Evolutionary conservation across 1,140 invertebrate species (phyloP), one percentile per base, ranked within the genome.

Genomic region (Argopecten irradians): DNA sequence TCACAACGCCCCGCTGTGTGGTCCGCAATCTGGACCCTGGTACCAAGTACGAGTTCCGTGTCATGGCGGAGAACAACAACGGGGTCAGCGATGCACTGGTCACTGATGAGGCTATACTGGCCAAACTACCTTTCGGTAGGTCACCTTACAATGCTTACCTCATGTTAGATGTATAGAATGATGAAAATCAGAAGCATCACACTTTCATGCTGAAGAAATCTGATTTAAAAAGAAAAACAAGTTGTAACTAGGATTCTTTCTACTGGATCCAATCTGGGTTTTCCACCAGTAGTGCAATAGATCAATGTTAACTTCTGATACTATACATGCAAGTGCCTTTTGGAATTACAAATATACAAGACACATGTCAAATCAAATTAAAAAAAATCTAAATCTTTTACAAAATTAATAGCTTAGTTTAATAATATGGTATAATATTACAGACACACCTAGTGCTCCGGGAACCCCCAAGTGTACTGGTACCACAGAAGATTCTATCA

Each of bases 31-130:
- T 99, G 35, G 97, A 97, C 1, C 97, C 99, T 33, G 98, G 98
- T 46, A 97, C 97, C 90, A 97, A 98, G 41, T 99, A 99, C 95
- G 99, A 99, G 92, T 99, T 99, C 97, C 97, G 99, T 89, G 99
- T 99, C 1, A 97, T 98, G 96, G 99, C 99, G 86, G 99, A 99
- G 95, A 99, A 99, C 96, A 97, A 98, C 93, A 98, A 99, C 93
- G 99, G 99, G 55, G 97, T 98, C 88, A 99, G 98, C 35, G 99
- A 99, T 91, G 98, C 98, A 11, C 97, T 97, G 14, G 97, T 96
- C 41, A 99, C 98, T 0, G 96, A 96, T 28, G 98, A 99, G 94
- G 98, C 99, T 14, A 98, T 99, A 91, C 97, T 97, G 89, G 98
- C 99, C 0, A 98, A 98, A 96, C 98, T 99, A 97, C 98, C 99